Evolutionary conservation across 2,113 vertebrate genomes (phyloP), one percentile per base, ranked within the genome.

Genomic region (Agapornis roseicollis): DNA sequence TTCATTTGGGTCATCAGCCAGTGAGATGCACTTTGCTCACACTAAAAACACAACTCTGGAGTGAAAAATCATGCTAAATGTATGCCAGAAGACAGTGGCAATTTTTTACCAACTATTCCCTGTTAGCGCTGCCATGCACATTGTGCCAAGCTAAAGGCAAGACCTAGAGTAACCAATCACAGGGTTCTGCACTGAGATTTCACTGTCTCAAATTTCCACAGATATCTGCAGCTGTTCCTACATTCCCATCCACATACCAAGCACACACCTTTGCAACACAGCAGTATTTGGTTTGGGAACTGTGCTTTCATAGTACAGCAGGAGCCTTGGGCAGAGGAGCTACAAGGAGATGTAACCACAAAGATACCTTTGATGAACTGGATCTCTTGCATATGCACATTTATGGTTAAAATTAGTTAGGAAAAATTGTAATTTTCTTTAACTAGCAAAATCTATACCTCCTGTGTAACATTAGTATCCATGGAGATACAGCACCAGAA

Each of bases 271-370:
- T 86, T 84, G 83, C 80, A 95, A 97, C 94, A 98, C 74, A 97
- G 94, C 83, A 96, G 70, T 96, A 96, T 94, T 87, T 97, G 94
- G 89, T 71, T 79, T 23, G 81, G 88, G 56, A 96, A 95, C 64
- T 79, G 89, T 93, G 85, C 56, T 96, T 96, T 94, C 93, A 96
- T 37, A 88, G 91, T 46, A 72, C 73, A 73, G 80, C 55, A 63
- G 64, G 44, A 94, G 17, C 55, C n/a, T 39, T 83, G 66, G 61
- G 76, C 92, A 96, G 63, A 80, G 66, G 60, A 93, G 33, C 69
- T 46, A 20, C 0, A 33, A 46, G 91, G 58, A 94, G 70, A 79
- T 92, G 77, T 86, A 88, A 81, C 49, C 83, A 93, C 94, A 97
- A 73, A 96, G 89, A 44, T 82, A 74, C 68, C 78, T 97, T 97